Evolutionary conservation across 1,140 invertebrate genomes (phyloP), one percentile per base, ranked within the genome.

Genomic region (Aphis craccivora): DNA sequence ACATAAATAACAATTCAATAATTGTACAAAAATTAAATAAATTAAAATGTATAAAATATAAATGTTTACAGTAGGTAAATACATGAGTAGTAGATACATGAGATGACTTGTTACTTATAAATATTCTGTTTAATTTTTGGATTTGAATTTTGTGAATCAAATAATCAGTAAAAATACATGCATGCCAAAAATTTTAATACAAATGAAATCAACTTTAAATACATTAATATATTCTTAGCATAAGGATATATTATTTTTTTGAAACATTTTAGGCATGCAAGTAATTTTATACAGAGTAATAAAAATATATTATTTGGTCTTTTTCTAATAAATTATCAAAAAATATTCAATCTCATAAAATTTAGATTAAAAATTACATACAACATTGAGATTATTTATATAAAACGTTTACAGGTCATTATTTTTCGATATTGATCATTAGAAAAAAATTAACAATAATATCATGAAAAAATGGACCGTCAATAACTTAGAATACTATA

Each of bases 11-110:
- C 37, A 90, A 83, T 35, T 81, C 14, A n/a, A 67, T 81, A 81
- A 83, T 35, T 51, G 18, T 91, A 91, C 40, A 83, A 81, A 91
- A 91, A 91, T 83, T 37, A 91, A 81, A 35, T 83, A 91, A 48
- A 67, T 43, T 90, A 67, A 67, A 90, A 43, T 60, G 6, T 6
- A 51, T 37, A 90, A 90, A 60, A 90, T 90, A 37, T 35, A 89
- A 53, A 86, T 45, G 86, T 51, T 51, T 87, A 45, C 18, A 87
- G n/a, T n/a, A 84, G 37, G n/a, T n/a, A 84, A n/a, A n/a, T n/a
- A n/a, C n/a, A n/a, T n/a, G n/a, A n/a, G n/a, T n/a, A n/a, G n/a
- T 43, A 84, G 23, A 23, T 45, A 51, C 37, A n/a, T 51, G 25
- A 89, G 45, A 87, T 48, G 40, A 45, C 25, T 43, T 30, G 23